Base-by-base conservation (phyloP, 2,113 vertebrate genomes). In the Pardalotus punctatus region DNA sequence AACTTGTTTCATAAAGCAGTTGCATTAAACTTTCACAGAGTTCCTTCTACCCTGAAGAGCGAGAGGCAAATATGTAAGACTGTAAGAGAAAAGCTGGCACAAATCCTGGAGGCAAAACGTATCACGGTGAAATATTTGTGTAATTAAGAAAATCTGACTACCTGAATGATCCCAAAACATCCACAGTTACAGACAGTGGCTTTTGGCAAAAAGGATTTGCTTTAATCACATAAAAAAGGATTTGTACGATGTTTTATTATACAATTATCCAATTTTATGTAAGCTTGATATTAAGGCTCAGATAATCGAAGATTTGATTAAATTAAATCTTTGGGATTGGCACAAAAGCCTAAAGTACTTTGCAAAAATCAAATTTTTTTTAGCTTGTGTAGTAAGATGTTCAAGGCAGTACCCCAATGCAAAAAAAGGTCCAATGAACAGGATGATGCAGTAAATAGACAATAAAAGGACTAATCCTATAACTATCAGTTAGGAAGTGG, bases 81-180 rank as follows among this genome's bases (percentile, higher is more conserved):
- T 10, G 5, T 1, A 4, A 33, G 42, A 54, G 42, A 33, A 65
- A 36, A 91, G 27, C 10, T 82, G 93, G 77, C 62, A 43, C 14
- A 12, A 60, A 61, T 21, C 71, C 9, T 12, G 9, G 61, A 71
- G 24, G 33, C 12, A 31, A 25, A 62, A 12, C 47, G 77, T 69
- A 8, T 81, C 36, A 10, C n/a, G 20, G 35, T 47, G 62, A 79
- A 88, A 78, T 90, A 45, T 22, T 82, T 79, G 60, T 50, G 77
- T 89, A 87, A 96, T 94, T 88, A 82, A 90, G 89, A 89, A 74
- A 78, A 83, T 51, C 38, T 88, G 45, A 64, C 28, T 77, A 53
- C 74, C 70, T 88, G 35, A 67, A 28, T 16, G 21, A 35, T 36
- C 74, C 15, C 5, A 58, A 81, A 93, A 40, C 31, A 21, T 15